These are phyloP conservation scores for Agrochola circellaris DNA, from an alignment of 2,888 invertebrate genomes.

Conservation along the genomic window DNA sequence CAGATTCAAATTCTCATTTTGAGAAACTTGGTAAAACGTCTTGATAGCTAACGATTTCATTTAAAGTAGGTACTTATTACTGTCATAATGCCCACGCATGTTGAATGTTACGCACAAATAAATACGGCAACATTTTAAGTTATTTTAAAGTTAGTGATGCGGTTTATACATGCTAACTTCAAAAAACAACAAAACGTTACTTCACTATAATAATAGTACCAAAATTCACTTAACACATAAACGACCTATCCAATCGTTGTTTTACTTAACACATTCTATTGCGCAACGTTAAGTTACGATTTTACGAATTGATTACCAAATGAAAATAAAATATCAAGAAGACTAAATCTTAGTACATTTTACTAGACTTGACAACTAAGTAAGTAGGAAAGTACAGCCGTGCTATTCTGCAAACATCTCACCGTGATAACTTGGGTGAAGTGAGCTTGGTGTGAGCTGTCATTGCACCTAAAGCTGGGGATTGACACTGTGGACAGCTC, in stretches of 20 bases:
- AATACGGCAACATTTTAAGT: background rate
- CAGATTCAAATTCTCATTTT: background rate
- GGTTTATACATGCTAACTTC: background rate
- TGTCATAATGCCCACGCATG: background rate
- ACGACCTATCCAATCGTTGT: slow-evolving; percentile 5
- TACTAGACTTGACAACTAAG: background rate
- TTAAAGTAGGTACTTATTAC: background rate
- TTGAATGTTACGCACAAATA: background rate
- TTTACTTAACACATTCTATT: slow-evolving; percentile 22
- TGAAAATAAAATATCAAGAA: no score
- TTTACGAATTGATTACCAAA: slow-evolving; percentile 35
- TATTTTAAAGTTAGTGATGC: background rate
- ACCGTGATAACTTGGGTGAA: no score
- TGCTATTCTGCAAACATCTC: no score
- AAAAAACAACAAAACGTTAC: slow-evolving; percentile 21
- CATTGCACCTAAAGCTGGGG: no score
- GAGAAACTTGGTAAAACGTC: background rate
- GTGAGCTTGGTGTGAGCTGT: no score
- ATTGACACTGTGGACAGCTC: no score
- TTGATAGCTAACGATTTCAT: background rate
- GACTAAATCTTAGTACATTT: background rate
- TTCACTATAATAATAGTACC: slow-evolving; percentile 5
- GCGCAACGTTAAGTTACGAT: slow-evolving; percentile 11
- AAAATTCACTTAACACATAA: slow-evolving; percentile 20
- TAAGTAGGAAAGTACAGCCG: background rate